A percentile compares a stretch with the other conserved stretches of the same genome.
phyloP scores from a whole-genome alignment of 1,140 invertebrate species.

The Bombus terrestris region DNA sequence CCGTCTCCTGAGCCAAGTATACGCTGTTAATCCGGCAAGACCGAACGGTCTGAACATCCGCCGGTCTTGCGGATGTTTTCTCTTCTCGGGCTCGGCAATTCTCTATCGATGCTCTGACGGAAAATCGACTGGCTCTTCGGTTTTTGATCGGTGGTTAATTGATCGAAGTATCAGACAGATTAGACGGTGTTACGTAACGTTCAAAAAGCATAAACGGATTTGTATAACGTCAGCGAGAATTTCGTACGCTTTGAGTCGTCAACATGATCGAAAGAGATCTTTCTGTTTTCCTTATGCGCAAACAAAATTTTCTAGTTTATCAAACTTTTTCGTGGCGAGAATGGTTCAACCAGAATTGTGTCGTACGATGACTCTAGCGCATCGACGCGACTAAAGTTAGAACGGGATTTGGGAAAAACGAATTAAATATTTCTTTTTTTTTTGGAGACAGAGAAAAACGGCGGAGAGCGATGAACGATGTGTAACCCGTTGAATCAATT shows the following conservation, averaged over 20 bases:
- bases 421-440: background rate
- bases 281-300: no score
- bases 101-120: slow-evolving; percentile 7
- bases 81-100: background rate
- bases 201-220: background rate
- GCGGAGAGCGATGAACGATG: slow-evolving; percentile 28
- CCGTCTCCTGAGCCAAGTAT: background rate
- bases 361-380: background rate
- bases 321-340: background rate
- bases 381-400: background rate
- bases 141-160: background rate
- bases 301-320: background rate
- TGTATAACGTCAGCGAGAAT: background rate
- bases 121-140: slow-evolving; percentile 56
- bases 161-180: background rate
- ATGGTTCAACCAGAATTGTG: background rate
- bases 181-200: background rate
- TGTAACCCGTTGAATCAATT: slow-evolving; percentile 56
- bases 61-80: slow-evolving; percentile 46
- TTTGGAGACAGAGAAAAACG: background rate
- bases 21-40: slow-evolving; percentile 61
- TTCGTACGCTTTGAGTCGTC: background rate
- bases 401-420: background rate
- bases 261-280: background rate
- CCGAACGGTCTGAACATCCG: slow-evolving; percentile 34